phyloP scores from a whole-genome alignment of 2,888 invertebrate genomes.

The Polyploca ridens region DNA sequence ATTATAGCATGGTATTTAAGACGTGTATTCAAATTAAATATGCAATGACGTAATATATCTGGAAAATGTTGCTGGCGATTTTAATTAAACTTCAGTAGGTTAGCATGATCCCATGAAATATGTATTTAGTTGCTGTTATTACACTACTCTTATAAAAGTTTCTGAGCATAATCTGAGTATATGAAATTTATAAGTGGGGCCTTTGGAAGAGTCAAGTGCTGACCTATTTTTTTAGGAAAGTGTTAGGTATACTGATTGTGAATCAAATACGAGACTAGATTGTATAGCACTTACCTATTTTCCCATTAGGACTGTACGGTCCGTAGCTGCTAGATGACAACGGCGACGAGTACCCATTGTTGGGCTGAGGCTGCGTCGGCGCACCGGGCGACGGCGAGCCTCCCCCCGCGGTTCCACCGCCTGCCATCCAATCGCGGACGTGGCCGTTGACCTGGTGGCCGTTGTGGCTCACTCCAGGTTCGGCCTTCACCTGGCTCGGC shows the following conservation, averaged over 20 bases:
- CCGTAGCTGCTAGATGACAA: slow-evolving; percentile 95
- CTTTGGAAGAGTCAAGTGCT: not conserved
- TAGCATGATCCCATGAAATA: not conserved
- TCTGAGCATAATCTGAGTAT: not conserved
- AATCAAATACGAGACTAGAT: not conserved
- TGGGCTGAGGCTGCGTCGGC: slow-evolving; percentile 85
- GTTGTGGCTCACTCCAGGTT: slow-evolving; percentile 81
- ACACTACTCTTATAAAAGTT: not conserved
- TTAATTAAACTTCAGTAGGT: not conserved
- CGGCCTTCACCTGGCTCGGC: slow-evolving; percentile 81
- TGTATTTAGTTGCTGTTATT: not conserved
- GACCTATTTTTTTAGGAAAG: too few species aligned
- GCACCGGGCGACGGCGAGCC: slow-evolving; percentile 88
- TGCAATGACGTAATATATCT: not conserved
- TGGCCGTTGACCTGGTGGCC: slow-evolving; percentile 78
- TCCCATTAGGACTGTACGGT: slow-evolving; percentile 95
- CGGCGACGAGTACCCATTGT: slow-evolving; percentile 93
- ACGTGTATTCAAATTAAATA: not conserved
- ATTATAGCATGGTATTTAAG: slow-evolving; percentile 10
- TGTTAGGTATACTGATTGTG: too few species aligned
- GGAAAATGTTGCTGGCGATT: not conserved
- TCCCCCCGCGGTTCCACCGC: slow-evolving; percentile 71
- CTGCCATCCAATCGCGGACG: slow-evolving; percentile 82
- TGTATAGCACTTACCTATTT: slow-evolving; percentile 88
- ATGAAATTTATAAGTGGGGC: not conserved